Percentiles rank a stretch among this genome's conserved stretches.
These are phyloP conservation scores for Loxodonta africana DNA, from an alignment of 2,113 vertebrate species.

Conservation along the genomic window DNA sequence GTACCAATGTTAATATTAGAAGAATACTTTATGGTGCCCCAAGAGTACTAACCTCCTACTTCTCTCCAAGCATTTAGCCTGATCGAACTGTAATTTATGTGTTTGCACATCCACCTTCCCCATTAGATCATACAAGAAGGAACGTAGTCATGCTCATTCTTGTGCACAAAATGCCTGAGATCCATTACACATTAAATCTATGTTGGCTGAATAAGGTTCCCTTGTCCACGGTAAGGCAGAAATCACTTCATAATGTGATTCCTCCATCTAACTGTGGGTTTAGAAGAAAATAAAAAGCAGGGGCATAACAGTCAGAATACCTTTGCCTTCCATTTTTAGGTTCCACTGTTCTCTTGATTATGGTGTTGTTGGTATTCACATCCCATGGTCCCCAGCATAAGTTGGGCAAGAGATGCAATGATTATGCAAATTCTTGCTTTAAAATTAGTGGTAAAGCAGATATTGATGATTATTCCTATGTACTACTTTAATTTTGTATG, in stretches of 20 bases:
- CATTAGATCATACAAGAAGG: neutral
- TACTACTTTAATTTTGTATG: neutral
- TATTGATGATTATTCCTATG: neutral
- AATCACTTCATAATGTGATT: neutral
- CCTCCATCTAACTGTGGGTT: neutral
- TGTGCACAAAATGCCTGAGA: neutral
- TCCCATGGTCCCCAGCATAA: neutral
- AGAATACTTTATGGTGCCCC: neutral
- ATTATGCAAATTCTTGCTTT: slow-evolving; percentile 9
- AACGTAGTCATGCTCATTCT: neutral
- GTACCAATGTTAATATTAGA: neutral
- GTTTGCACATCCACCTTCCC: neutral
- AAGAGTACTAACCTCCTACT: neutral
- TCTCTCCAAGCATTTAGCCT: neutral
- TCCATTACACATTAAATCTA: slow-evolving; percentile 1
- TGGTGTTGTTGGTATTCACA: neutral
- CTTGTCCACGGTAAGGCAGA: neutral
- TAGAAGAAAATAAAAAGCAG: neutral
- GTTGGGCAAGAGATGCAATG: neutral
- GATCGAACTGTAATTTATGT: neutral
- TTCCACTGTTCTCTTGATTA: neutral
- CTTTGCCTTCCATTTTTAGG: neutral
- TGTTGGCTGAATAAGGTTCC: neutral
- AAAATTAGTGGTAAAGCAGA: slow-evolving; percentile 14
- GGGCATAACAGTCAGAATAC: neutral